These are phyloP conservation scores for Tylochromis polylepis DNA, from an alignment of 2,113 vertebrate species.

Conservation along the genomic window DNA sequence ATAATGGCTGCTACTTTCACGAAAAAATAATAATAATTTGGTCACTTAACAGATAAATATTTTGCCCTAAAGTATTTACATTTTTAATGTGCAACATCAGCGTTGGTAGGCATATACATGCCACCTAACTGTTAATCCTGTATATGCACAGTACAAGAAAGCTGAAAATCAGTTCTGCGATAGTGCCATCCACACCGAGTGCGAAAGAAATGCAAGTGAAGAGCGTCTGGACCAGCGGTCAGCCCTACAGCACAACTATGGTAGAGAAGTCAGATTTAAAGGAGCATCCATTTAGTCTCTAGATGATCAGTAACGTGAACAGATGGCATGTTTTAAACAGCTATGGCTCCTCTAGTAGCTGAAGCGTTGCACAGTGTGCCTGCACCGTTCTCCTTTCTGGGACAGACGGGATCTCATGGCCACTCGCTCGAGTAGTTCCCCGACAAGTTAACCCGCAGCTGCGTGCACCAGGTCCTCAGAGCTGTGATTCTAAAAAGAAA, in stretches of 20 bases:
- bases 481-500: conserved; percentile 17
- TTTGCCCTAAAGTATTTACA: conserved; percentile 77
- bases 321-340: conserved; percentile 37
- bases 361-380: conserved; percentile 39
- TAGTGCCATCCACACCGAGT: conserved; percentile 69
- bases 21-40: conserved; percentile 29
- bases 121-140: conserved; percentile 70
- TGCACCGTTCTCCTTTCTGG: not conserved
- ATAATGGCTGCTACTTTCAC: conserved; percentile 39
- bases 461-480: conserved; percentile 12
- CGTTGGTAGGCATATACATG: conserved; percentile 81
- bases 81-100: conserved; percentile 84
- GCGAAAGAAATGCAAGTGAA: conserved; percentile 55
- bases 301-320: conserved; percentile 32
- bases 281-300: conserved; percentile 37
- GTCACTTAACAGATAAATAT: conserved; percentile 77
- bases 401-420: not conserved
- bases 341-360: conserved; percentile 48
- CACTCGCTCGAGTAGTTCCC: not conserved
- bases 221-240: conserved; percentile 58
- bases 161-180: conserved; percentile 76
- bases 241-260: conserved; percentile 24
- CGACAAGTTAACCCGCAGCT: not conserved
- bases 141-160: conserved; percentile 75
- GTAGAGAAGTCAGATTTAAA: conserved; percentile 14